Conservation (phyloP, 2,797 vertebrate species). For the Ficedula albicollis region DNA sequence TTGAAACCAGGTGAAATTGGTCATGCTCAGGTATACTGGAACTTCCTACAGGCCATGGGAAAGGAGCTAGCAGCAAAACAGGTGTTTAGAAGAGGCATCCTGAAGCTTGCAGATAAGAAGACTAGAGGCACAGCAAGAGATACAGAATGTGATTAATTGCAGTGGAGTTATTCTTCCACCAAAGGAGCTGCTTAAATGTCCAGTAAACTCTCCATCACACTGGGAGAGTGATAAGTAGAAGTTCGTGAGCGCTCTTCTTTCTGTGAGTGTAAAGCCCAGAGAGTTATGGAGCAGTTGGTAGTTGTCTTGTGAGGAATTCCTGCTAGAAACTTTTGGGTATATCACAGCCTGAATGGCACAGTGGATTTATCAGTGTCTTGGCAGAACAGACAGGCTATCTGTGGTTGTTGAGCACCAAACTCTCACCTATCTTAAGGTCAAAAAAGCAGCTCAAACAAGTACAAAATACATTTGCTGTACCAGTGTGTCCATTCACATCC, state of each 20-base stretch:
- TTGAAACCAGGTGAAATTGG: background rate
- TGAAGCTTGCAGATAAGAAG: background rate
- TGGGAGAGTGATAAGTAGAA: background rate
- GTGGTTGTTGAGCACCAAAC: fast-evolving
- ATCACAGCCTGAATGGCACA: background rate
- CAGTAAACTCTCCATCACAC: background rate
- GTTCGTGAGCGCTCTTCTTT: background rate
- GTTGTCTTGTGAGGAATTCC: background rate
- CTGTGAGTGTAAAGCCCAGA: background rate
- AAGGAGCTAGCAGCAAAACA: background rate
- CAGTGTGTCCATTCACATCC: background rate
- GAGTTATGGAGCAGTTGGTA: background rate
- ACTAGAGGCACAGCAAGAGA: background rate
- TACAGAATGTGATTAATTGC: background rate
- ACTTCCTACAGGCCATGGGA: background rate
- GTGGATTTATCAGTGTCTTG: background rate
- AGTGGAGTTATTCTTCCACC: background rate
- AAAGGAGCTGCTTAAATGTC: background rate
- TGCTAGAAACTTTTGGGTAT: background rate
- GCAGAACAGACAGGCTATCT: background rate
- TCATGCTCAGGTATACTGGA: background rate
- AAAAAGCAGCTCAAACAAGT: background rate
- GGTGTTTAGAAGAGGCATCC: background rate
- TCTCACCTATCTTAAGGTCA: background rate
- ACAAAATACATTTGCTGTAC: background rate